Evolutionary conservation across 2,797 vertebrate genomes (phyloP).

Genomic region (Alcedo quadribrachys): DNA sequence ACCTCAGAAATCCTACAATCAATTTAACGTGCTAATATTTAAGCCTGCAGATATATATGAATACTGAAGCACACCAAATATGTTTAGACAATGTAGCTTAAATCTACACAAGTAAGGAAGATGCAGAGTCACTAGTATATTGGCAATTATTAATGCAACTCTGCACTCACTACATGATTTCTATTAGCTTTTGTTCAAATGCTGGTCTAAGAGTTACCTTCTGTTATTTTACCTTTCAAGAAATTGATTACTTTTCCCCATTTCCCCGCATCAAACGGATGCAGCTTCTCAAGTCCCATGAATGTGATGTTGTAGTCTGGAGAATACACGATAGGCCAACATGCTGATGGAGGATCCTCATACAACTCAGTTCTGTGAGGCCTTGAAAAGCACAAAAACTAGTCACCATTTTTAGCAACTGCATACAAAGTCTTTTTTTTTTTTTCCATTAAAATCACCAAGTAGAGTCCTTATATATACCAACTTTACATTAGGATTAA

Average conservation of each 20-base stretch:
- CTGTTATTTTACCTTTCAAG: slow-evolving; percentile 87
- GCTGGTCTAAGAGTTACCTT: not conserved
- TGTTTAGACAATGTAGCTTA: not conserved
- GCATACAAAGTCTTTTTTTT: rapidly evolving
- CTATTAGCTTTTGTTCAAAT: not conserved
- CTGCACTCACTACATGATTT: not conserved
- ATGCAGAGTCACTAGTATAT: not conserved
- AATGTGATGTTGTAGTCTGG: slow-evolving; percentile 96
- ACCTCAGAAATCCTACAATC: not conserved
- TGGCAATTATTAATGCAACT: not conserved
- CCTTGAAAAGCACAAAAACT: slow-evolving; percentile 71
- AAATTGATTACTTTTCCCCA: slow-evolving; percentile 96
- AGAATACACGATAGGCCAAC: slow-evolving; percentile 92
- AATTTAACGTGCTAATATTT: not conserved
- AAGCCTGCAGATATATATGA: not conserved
- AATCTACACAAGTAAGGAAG: not conserved
- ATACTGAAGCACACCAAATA: not conserved
- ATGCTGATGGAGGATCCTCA: slow-evolving; percentile 75
- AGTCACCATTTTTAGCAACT: not conserved
- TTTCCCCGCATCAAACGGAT: slow-evolving; percentile 95
- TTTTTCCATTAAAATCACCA: not conserved
- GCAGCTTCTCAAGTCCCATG: slow-evolving; percentile 94
- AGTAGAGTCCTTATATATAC: not conserved
- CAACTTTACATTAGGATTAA: not conserved
- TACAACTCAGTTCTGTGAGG: slow-evolving; percentile 86